Evolutionary conservation across 2,797 vertebrate genomes (phyloP).

Genomic region (Chelidonichthys spinosus): DNA sequence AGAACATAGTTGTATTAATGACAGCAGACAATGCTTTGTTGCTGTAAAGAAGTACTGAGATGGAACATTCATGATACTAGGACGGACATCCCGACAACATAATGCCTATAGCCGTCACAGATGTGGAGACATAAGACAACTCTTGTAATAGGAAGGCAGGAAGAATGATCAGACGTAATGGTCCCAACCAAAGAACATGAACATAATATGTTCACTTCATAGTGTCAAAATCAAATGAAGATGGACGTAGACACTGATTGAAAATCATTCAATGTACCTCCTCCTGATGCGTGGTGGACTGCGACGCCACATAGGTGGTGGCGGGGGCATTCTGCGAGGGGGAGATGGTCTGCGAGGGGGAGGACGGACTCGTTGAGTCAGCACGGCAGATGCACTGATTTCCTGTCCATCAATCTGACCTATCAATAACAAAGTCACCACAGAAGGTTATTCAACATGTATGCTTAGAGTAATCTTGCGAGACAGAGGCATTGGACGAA

Average conservation of each 20-base stretch:
- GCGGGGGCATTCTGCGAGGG: slow-evolving; percentile 93
- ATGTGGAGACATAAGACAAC: not conserved
- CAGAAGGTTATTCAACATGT: not conserved
- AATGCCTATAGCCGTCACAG: not conserved
- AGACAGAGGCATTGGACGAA: not conserved
- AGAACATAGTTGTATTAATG: not conserved
- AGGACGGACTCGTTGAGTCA: slow-evolving; percentile 88
- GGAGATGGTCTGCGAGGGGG: slow-evolving; percentile 88
- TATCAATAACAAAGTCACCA: slow-evolving; percentile 48
- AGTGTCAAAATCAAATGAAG: not conserved
- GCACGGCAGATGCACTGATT: slow-evolving; percentile 92
- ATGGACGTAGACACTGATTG: not conserved
- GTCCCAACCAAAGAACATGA: not conserved
- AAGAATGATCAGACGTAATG: not conserved
- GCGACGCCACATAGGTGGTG: slow-evolving; percentile 94
- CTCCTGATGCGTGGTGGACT: slow-evolving; percentile 95
- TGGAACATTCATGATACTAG: not conserved
- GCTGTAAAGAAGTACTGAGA: not conserved
- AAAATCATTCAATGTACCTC: slow-evolving; percentile 78
- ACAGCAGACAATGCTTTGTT: not conserved
- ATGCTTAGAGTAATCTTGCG: slow-evolving; percentile 73
- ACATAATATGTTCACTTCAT: not conserved
- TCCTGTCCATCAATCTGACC: slow-evolving; percentile 97
- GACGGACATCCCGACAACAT: not conserved
- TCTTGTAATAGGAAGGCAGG: not conserved